phyloP scores from a whole-genome alignment of 2,113 vertebrate genomes.

The Pteronura brasiliensis region DNA sequence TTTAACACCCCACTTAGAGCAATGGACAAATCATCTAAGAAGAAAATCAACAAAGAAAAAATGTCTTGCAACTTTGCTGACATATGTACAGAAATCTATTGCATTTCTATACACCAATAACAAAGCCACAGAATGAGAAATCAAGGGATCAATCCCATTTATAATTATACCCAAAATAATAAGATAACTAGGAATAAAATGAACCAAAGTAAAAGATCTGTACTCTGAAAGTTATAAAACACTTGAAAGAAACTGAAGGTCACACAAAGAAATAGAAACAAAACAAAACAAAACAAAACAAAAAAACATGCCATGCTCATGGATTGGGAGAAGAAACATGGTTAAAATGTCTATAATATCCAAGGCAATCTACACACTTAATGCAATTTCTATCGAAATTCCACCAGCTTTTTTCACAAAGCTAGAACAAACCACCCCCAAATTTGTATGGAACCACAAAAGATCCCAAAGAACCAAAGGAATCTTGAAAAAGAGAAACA shows the following conservation, averaged over 20 bases:
- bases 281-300: background rate
- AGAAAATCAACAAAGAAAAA: background rate
- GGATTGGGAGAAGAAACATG: background rate
- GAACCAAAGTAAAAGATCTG: background rate
- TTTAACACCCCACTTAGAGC: background rate
- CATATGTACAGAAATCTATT: background rate
- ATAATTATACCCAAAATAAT: background rate
- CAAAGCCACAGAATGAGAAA: background rate
- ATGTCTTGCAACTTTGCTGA: too few relatives aligned
- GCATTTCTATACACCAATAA: background rate
- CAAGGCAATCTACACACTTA: background rate
- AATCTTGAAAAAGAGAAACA: background rate
- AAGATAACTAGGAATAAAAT: background rate
- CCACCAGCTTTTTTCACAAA: background rate
- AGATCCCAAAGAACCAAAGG: background rate
- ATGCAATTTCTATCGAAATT: background rate
- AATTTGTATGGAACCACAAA: background rate
- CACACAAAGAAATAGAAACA: background rate
- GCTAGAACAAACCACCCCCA: background rate
- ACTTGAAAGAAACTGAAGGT: background rate
- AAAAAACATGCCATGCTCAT: background rate
- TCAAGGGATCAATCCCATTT: background rate
- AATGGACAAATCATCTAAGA: background rate
- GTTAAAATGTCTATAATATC: background rate
- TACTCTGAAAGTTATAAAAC: background rate